These are phyloP conservation scores for Mamestra configurata DNA, from an alignment of 1,140 invertebrate species.

Conservation along the genomic window DNA sequence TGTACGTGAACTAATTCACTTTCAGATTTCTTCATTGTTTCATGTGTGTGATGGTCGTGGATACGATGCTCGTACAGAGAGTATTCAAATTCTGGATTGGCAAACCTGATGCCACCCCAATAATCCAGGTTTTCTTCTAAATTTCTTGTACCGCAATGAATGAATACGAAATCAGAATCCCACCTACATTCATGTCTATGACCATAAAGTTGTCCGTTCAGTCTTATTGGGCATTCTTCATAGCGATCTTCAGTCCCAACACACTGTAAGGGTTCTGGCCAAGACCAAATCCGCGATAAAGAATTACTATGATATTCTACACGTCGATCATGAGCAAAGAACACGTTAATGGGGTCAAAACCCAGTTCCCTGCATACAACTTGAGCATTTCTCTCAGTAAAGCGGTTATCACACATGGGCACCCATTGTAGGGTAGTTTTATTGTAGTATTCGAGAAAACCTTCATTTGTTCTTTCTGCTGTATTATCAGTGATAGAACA, in stretches of 20 bases:
- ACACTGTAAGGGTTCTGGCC: slow-evolving; percentile 97
- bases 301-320: slow-evolving; percentile 96
- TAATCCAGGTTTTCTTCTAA: slow-evolving; percentile 92
- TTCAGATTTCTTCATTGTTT: slow-evolving; percentile 90
- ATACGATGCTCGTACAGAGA: slow-evolving; percentile 94
- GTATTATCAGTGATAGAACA: slow-evolving; percentile 89
- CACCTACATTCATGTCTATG: slow-evolving; percentile 95
- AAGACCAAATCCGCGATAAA: slow-evolving; percentile 95
- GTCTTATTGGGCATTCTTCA: slow-evolving; percentile 95
- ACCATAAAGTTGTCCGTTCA: slow-evolving; percentile 96
- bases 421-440: slow-evolving; percentile 98
- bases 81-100: slow-evolving; percentile 96
- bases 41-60: slow-evolving; percentile 94
- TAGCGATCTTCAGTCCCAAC: slow-evolving; percentile 95
- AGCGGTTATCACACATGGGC: slow-evolving; percentile 97
- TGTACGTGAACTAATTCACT: slow-evolving; percentile 95
- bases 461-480: slow-evolving; percentile 89
- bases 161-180: slow-evolving; percentile 97
- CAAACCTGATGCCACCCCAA: slow-evolving; percentile 99
- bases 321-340: slow-evolving; percentile 93
- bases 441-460: slow-evolving; percentile 98
- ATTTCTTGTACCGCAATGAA: slow-evolving; percentile 96
- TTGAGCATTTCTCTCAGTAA: slow-evolving; percentile 97
- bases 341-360: slow-evolving; percentile 95
- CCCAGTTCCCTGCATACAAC: slow-evolving; percentile 98